Base-by-base conservation (phyloP, 2,888 invertebrate genomes). In the Tiliacea aurago region DNA sequence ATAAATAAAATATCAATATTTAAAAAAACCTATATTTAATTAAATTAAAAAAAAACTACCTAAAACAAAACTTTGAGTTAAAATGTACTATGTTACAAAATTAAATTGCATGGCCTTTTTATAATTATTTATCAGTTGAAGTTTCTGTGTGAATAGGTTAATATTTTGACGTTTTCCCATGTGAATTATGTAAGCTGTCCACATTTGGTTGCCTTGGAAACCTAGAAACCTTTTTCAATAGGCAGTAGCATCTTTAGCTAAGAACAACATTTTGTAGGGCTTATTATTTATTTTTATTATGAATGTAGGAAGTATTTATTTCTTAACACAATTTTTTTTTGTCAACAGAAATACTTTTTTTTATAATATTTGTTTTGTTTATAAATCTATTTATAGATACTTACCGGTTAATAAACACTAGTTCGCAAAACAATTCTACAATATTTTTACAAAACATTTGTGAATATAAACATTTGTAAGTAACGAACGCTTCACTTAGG, bases 171-270 rank as follows among this genome's bases (percentile, higher is more conserved):
- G 11, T n/a, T 51, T 61, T 6, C 15, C 11, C 11, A 28, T 20
- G 9, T 28, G 0, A 23, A 41, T 43, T n/a, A 63, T 63, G 23
- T 64, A 4, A 33, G 63, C 6, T 53, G 23, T 41, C 20, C 6
- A 28, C 6, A 6, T 33, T 67, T 20, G 11, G 47, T 41, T 61
- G 28, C 45, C n/a, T 37, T 73, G 18, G 59, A 6, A 73, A 73
- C 51, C 45, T 10, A 18, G 20, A 28, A 28, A 23, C 23, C 15
- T 51, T 11, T 43, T 37, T 28, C 18, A 45, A n/a, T 45, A n/a
- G 2, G 13, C 2, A 4, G 4, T 6, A 41, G 13, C 4, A 58
- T n/a, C 6, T 43, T 49, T 43, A 18, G 0, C 11, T 10, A 7
- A 7, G 1, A 20, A 45, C 33, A 51, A 15, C 10, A n/a, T 49